phyloP scores from a whole-genome alignment of 2,888 invertebrate species.

The Mesorhabditis sp. region DNA sequence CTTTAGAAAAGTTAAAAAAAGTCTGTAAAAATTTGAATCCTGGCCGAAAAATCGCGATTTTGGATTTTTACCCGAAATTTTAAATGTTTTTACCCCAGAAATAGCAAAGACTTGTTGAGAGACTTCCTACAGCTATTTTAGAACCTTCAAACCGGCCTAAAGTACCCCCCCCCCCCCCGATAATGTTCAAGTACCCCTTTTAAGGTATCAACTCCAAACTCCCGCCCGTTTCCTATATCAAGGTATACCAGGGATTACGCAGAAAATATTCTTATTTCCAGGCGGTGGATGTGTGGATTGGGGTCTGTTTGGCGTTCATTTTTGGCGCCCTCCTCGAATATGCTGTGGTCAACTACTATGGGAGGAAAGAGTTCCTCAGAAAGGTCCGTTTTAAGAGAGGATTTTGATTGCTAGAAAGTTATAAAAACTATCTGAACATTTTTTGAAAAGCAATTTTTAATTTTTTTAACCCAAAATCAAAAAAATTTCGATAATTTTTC shows the following conservation, averaged over 20 bases:
- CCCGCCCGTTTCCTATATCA: constrained; percentile 56
- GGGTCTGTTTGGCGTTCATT: constrained; percentile 80
- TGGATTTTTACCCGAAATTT: no score
- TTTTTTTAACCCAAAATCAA: no score
- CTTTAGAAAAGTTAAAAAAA: constrained; percentile 56
- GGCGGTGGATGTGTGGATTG: constrained; percentile 64
- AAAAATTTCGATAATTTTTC: neutral
- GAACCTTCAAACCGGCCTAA: neutral
- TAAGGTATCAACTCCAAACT: constrained; percentile 72
- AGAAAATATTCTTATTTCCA: constrained; percentile 58
- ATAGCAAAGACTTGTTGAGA: neutral
- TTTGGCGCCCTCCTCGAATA: constrained; percentile 95
- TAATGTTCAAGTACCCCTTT: constrained; percentile 67
- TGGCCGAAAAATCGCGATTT: no score
- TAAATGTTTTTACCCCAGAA: neutral
- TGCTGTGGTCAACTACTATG: constrained; percentile 79
- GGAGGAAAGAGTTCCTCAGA: constrained; percentile 70
- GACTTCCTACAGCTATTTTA: neutral
- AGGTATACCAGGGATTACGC: constrained; percentile 18
- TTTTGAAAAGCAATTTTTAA: neutral
- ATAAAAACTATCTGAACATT: neutral
- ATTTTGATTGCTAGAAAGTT: neutral
- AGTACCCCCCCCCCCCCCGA: constrained; percentile 63
- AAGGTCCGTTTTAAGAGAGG: constrained; percentile 22
- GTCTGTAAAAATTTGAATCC: no score